Evolutionary conservation across 2,797 vertebrate species (phyloP).

Genomic region (Euthynnus affinis): DNA sequence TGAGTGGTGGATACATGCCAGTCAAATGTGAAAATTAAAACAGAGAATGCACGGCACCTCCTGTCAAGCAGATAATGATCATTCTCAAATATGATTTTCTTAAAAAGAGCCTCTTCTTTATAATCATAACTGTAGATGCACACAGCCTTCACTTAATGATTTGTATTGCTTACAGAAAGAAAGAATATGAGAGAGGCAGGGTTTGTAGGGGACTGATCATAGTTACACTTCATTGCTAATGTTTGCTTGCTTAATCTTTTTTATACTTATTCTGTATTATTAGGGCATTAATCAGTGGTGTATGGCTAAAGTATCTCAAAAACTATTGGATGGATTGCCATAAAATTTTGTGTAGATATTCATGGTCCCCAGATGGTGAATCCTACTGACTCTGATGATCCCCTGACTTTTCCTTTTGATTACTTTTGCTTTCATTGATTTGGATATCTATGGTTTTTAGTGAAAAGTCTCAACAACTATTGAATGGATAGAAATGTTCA

Average conservation of each 20-base stretch:
- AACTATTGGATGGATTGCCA: too few relatives aligned
- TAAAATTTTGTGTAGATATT: too few relatives aligned
- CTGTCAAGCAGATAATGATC: conserved; percentile 46
- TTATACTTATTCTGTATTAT: neutral
- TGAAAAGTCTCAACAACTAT: too few relatives aligned
- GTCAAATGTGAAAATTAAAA: conserved; percentile 34
- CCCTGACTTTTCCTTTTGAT: too few relatives aligned
- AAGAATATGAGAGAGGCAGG: neutral
- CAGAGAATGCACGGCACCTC: conserved; percentile 16
- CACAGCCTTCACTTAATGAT: neutral
- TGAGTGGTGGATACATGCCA: conserved; percentile 40
- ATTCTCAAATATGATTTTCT: conserved; percentile 15
- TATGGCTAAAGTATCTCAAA: too few relatives aligned
- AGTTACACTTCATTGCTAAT: neutral
- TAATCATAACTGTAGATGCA: neutral
- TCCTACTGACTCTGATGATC: too few relatives aligned
- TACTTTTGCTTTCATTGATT: too few relatives aligned
- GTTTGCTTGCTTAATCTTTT: neutral
- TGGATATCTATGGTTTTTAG: too few relatives aligned
- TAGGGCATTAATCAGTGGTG: too few relatives aligned
- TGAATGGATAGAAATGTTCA: too few relatives aligned
- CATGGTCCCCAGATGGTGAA: too few relatives aligned
- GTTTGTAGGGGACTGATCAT: neutral
- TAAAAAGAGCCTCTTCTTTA: conserved; percentile 12
- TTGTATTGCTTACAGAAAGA: neutral